Conservation (phyloP, 2,113 vertebrate genomes). For the Micromys minutus region DNA sequence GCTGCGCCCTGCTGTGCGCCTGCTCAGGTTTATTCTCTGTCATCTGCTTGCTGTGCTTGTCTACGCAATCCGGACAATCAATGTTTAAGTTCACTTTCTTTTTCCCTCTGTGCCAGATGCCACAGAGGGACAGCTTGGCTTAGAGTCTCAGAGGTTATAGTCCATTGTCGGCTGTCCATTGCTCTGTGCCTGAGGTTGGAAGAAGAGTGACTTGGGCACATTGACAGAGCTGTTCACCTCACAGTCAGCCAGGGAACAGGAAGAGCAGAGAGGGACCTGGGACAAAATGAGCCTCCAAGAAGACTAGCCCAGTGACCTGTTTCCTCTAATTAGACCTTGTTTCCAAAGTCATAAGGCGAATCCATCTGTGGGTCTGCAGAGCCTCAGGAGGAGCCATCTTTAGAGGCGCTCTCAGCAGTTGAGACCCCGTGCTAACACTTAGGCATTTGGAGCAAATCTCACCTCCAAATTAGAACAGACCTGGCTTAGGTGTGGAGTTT, state of each 20-base stretch:
- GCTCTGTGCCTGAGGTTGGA: not conserved
- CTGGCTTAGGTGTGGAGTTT: not conserved
- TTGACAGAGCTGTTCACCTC: not conserved
- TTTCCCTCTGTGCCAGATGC: not conserved
- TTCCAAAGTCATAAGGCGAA: not conserved
- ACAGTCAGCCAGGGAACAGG: not conserved
- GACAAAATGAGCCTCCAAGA: not conserved
- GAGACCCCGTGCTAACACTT: not conserved
- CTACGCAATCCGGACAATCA: not conserved
- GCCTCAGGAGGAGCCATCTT: not conserved
- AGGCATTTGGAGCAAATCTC: not conserved
- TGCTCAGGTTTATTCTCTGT: not conserved
- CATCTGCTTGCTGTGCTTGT: not conserved
- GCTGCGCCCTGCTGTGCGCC: not conserved
- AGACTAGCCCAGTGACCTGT: not conserved
- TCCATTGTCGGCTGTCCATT: not conserved
- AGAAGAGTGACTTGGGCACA: not conserved
- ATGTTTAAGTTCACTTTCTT: slow-evolving; percentile 14
- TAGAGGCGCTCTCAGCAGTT: not conserved
- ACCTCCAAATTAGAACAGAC: too few relatives aligned
- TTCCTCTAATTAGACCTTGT: not conserved
- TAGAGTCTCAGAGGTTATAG: not conserved
- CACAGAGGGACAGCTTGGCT: not conserved
- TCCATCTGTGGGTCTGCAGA: not conserved
- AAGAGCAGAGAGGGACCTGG: not conserved